phyloP scores from a whole-genome alignment of 2,888 invertebrate genomes.

The Drosophila kambysellisi region DNA sequence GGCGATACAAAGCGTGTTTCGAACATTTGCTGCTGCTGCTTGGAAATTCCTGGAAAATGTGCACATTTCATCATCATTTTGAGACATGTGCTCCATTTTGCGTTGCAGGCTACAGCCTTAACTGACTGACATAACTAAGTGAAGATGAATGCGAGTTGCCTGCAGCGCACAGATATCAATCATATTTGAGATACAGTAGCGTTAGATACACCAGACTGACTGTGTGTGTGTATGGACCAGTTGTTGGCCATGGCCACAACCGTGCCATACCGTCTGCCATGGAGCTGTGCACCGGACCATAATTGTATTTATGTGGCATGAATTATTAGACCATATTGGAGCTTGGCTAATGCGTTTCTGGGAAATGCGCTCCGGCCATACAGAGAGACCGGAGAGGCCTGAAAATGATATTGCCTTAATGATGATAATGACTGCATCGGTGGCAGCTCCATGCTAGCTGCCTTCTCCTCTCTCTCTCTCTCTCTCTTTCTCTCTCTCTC shows the following conservation, averaged over 20 bases:
- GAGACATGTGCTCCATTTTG: conserved; percentile 83
- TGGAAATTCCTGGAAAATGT: conserved; percentile 80
- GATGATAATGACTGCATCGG: conserved; percentile 83
- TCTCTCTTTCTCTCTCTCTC: conserved; percentile 3
- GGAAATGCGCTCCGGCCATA: conserved; percentile 68
- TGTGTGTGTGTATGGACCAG: conserved; percentile 46
- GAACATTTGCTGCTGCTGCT: conserved; percentile 61
- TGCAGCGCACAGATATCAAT: conserved; percentile 79
- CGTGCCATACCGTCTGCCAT: conserved; percentile 80
- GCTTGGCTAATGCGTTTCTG: conserved; percentile 82
- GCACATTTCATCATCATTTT: conserved; percentile 83
- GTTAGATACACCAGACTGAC: conserved; percentile 6
- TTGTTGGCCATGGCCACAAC: conserved; percentile 62
- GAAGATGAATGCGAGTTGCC: conserved; percentile 79
- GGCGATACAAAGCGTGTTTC: conserved; percentile 59
- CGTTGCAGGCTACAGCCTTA: conserved; percentile 67
- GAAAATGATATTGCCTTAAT: conserved; percentile 83
- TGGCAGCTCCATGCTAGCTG: conserved; percentile 41
- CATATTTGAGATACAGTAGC: conserved; percentile 78
- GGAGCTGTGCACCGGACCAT: conserved; percentile 70
- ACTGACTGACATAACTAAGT: conserved; percentile 81
- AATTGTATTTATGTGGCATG: conserved; percentile 83
- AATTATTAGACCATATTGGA: conserved; percentile 84
- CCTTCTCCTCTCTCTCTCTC: neutral
- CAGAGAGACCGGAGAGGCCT: conserved; percentile 63